Percentiles rank a stretch among this genome's conserved stretches.
phyloP scores from a whole-genome alignment of 2,113 vertebrate genomes.

The Raja brachyura region DNA sequence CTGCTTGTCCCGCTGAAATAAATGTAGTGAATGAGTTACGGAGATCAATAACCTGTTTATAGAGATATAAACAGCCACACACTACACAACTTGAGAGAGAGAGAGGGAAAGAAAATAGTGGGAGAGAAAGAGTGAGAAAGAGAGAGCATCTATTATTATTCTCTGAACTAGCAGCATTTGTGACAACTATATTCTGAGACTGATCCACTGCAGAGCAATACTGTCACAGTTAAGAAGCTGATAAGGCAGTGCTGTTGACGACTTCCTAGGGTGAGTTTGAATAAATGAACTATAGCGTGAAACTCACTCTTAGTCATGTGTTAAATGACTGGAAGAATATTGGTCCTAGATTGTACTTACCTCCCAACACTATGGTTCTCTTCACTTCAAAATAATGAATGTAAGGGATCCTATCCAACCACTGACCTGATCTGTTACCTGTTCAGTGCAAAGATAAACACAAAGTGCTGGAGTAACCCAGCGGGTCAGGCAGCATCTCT shows the following conservation, averaged over 20 bases:
- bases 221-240: neutral
- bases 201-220: neutral
- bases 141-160: neutral
- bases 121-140: neutral
- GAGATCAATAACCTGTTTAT: neutral
- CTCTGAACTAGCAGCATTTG: neutral
- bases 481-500: too few relatives aligned
- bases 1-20: too few relatives aligned
- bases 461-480: too few relatives aligned
- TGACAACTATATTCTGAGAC: neutral
- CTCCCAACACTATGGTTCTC: too few relatives aligned
- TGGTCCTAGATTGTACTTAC: too few relatives aligned
- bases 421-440: too few relatives aligned
- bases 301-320: too few relatives aligned
- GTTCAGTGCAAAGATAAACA: too few relatives aligned
- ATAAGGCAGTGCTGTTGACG: neutral
- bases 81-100: neutral
- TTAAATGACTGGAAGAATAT: too few relatives aligned
- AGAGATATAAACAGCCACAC: neutral
- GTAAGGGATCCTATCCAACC: too few relatives aligned
- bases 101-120: too few relatives aligned
- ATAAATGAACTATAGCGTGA: neutral
- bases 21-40: neutral
- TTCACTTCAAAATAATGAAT: too few relatives aligned
- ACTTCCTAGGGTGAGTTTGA: neutral